A percentile compares a stretch with the other conserved stretches of the same genome.
These are phyloP conservation scores for Etheostoma nigrum DNA, from an alignment of 2,797 vertebrate species.

Conservation along the genomic window DNA sequence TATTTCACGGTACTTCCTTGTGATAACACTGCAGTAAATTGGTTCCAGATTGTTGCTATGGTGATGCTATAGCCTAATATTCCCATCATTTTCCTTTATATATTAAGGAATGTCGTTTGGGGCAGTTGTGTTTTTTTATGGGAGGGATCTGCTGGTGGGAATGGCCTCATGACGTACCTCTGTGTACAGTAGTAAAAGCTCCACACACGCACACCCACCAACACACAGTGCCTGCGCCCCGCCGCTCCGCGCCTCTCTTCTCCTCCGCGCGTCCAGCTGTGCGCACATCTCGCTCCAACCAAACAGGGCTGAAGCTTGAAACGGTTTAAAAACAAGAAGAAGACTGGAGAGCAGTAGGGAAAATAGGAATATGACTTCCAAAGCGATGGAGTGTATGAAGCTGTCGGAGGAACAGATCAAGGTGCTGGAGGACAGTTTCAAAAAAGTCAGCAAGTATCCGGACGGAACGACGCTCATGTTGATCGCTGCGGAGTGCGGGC, in stretches of 20 bases:
- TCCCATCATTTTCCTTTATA: conserved; percentile 1
- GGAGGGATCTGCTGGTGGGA: conserved; percentile 52
- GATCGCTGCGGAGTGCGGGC: conserved; percentile 92
- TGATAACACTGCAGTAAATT: neutral
- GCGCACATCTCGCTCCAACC: conserved; percentile 26
- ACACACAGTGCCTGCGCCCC: neutral
- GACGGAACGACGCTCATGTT: conserved; percentile 90
- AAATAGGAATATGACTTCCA: conserved; percentile 63
- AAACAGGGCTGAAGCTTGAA: neutral
- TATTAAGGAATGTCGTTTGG: neutral
- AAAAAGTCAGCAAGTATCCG: conserved; percentile 88
- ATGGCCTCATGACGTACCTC: conserved; percentile 54
- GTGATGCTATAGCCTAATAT: neutral
- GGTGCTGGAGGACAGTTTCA: conserved; percentile 93
- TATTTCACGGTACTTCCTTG: neutral
- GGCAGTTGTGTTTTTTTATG: conserved; percentile 8
- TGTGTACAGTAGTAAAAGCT: conserved; percentile 73
- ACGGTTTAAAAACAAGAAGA: no score
- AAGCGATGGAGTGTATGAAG: conserved; percentile 50
- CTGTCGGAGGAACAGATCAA: conserved; percentile 90
- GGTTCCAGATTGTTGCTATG: neutral
- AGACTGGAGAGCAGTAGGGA: neutral
- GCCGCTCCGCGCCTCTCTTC: conserved; percentile 13
- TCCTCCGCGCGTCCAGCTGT: conserved; percentile 34
- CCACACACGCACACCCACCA: conserved; percentile 14